These are phyloP conservation scores for Incurvaria masculella DNA, from an alignment of 2,888 invertebrate genomes.

Conservation along the genomic window DNA sequence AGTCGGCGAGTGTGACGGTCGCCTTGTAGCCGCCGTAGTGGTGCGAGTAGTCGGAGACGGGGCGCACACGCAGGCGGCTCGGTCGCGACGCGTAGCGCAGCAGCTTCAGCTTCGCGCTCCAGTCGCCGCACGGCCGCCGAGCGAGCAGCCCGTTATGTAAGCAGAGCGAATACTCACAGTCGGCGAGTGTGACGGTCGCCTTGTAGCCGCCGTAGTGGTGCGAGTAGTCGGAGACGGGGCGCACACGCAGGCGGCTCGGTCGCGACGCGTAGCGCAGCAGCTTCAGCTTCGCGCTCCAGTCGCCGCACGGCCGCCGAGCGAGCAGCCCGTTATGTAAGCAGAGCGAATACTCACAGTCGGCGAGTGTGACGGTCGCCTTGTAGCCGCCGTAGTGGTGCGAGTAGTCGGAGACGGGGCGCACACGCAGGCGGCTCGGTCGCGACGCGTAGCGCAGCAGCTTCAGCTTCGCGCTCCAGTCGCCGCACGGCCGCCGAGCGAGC, in stretches of 20 bases:
- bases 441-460: conserved; percentile 64
- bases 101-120: conserved; percentile 74
- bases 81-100: conserved; percentile 53
- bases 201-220: conserved; percentile 65
- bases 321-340: conserved; percentile 17
- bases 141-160: conserved; percentile 25
- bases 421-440: conserved; percentile 44
- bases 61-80: conserved; percentile 53
- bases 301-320: conserved; percentile 65
- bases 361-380: conserved; percentile 60
- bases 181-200: conserved; percentile 60
- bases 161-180: conserved; percentile 61
- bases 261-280: conserved; percentile 57
- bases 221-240: conserved; percentile 65
- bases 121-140: conserved; percentile 71
- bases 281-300: conserved; percentile 77
- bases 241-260: conserved; percentile 51
- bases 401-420: conserved; percentile 64
- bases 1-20: conserved; percentile 60
- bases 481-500: conserved; percentile 60
- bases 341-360: conserved; percentile 62
- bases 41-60: conserved; percentile 66
- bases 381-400: conserved; percentile 65
- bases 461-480: conserved; percentile 76
- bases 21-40: conserved; percentile 64